Evolutionary conservation across 2,113 vertebrate species (phyloP), one percentile per base, ranked within the genome.

Genomic region (Tichodroma muraria): DNA sequence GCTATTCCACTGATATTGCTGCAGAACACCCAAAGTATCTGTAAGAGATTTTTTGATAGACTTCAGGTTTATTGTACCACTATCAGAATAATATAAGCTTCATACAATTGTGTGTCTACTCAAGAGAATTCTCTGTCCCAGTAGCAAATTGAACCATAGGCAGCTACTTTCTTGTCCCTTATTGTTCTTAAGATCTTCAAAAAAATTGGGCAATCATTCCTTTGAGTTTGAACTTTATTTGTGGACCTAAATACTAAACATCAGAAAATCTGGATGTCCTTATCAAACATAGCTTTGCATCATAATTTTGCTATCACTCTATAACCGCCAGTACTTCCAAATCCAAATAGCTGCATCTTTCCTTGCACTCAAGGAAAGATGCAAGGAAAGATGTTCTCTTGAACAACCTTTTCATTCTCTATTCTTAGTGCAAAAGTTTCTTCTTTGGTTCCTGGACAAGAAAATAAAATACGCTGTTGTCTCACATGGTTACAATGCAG

Each of bases 401-500:
- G 49, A 56, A 3, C 17, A 60, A 8, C 19, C 11, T 84, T 89
- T 50, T 59, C 24, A 28, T 12, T 27, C 30, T 56, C 16, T 47
- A 3, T 30, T 21, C 11, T 53, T 33, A 59, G 3, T 40, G 17
- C 3, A 64, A 60, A 89, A 64, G 3, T 5, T 84, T 37, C 1
- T 69, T 77, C 21, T 78, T 63, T 31, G 13, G 4, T 11, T 75
- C 10, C 28, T 49, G 15, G 9, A 6, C 0, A 6, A 59, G n/a
- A 81, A 87, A 87, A 66, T 53, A 66, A 80, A 53, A 75, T 13
- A 42, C 22, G 1, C 3, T 37, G 5, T 21, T 64, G 3, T 81
- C 8, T 52, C 6, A 31, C 1, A 2, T 9, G 13, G 8, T 22
- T 87, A 53, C 52, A 47, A 5, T 2, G 0, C 15, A 79, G 10